Evolutionary conservation across 2,113 vertebrate genomes (phyloP), one percentile per base, ranked within the genome.

Genomic region (Nesogale talazaci): DNA sequence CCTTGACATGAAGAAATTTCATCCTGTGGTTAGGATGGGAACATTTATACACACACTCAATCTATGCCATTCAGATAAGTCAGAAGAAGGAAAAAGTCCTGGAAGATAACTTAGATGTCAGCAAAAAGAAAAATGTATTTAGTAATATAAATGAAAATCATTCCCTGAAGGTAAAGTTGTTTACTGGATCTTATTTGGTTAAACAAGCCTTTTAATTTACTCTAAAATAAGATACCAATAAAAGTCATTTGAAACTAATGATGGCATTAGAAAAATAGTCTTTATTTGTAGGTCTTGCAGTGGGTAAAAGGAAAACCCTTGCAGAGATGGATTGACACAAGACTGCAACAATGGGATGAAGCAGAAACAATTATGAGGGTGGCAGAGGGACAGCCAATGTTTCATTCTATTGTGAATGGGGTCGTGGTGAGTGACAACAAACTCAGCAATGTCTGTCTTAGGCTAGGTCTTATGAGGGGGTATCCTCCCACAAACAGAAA

Each of bases 211-310:
- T 90, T 93, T 88, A 69, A 84, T 93, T 81, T 91, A 34, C 20
- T 81, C 11, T 23, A 83, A 59, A 92, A 81, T 76, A 89, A 29
- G 16, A 63, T 84, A 77, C 90, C 77, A 92, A 90, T 40, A 84
- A 85, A 86, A 86, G 81, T 82, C 40, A 65, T 72, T 87, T 70
- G 42, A 90, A 90, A 70, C 25, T n/a, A 74, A 79, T 14, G 4
- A 36, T 79, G 3, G 52, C 74, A 72, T 25, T 9, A 67, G 80
- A 81, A 83, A 83, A 78, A 78, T 63, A 34, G 22, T 74, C 34
- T 86, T 75, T 69, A 29, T 74, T 70, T 79, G 36, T 75, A 84
- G 38, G 0, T 94, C 61, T 85, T 25, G 23, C 63, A 65, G 63
- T 65, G 23, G 3, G 10, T 3, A 27, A 27, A 25, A 65, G 23